phyloP scores from a whole-genome alignment of 2,113 vertebrate genomes.

The Equus przewalskii region DNA sequence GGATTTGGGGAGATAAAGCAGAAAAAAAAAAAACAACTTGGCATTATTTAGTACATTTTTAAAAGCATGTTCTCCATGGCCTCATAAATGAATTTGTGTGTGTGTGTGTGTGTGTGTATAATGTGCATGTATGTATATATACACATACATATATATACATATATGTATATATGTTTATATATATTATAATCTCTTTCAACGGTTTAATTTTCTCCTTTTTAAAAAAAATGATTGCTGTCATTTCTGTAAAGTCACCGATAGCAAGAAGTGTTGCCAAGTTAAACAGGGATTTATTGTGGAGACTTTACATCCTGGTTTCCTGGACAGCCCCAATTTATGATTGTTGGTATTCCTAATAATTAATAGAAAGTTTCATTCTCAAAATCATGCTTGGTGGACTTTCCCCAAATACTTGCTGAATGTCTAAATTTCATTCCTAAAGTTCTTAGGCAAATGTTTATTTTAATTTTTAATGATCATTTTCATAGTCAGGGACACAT shows the following conservation, averaged over 20 bases:
- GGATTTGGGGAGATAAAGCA: too few relatives aligned
- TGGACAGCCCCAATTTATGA: neutral
- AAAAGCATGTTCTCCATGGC: neutral
- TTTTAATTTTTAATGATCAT: neutral
- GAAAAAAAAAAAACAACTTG: neutral
- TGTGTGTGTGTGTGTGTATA: neutral
- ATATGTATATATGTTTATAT: neutral
- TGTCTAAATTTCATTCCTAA: neutral
- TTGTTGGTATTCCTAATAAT: neutral
- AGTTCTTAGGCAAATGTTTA: neutral
- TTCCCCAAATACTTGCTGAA: neutral
- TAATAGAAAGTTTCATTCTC: neutral
- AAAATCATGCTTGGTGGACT: neutral
- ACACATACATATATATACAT: neutral
- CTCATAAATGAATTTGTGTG: neutral
- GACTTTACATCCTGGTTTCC: neutral
- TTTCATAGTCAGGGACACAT: neutral
- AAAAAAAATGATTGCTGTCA: neutral
- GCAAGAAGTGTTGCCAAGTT: neutral
- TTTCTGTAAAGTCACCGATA: neutral
- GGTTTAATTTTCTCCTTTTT: neutral
- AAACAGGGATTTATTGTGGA: neutral
- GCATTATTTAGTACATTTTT: neutral
- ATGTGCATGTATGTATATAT: neutral
- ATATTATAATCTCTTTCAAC: neutral